A percentile compares a stretch with the other conserved stretches of the same genome.
These are phyloP conservation scores for Microcebus ravelobensis DNA, from an alignment of 2,113 vertebrate genomes.

Conservation along the genomic window DNA sequence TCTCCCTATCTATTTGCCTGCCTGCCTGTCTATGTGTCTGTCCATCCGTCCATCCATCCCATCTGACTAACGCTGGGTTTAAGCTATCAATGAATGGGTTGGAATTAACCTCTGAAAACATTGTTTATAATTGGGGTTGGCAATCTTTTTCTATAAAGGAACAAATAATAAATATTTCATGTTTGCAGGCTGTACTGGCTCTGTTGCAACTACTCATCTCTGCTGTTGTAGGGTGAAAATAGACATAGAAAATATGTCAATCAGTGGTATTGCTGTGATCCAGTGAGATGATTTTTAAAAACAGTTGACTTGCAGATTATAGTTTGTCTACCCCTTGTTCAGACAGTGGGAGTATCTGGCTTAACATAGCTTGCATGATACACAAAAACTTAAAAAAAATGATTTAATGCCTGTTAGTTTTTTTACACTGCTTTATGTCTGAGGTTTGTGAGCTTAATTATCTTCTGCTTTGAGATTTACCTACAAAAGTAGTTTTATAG, in stretches of 20 bases:
- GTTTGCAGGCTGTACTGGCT: not conserved
- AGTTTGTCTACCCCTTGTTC: not conserved
- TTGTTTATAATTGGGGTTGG: not conserved
- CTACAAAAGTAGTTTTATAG: not conserved
- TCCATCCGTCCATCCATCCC: not conserved
- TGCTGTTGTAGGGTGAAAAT: not conserved
- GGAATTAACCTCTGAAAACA: slow-evolving; percentile 19
- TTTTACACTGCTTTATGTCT: not conserved
- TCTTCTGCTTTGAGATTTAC: slow-evolving; percentile 5
- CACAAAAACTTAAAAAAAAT: not conserved
- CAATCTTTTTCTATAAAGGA: not conserved
- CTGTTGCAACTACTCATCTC: not conserved
- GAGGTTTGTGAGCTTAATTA: slow-evolving; percentile 18
- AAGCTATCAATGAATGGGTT: not conserved
- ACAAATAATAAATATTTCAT: not conserved
- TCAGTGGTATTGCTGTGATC: not conserved
- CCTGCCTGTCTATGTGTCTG: not conserved
- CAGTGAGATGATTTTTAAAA: not conserved
- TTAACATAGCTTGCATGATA: not conserved
- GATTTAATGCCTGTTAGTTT: not conserved
- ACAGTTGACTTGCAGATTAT: not conserved
- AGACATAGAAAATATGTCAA: not conserved
- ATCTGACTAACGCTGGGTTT: not conserved
- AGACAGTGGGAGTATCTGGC: not conserved
- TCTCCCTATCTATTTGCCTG: not conserved